phyloP scores from a whole-genome alignment of 2,888 invertebrate genomes.

The Scaptomyza flava region DNA sequence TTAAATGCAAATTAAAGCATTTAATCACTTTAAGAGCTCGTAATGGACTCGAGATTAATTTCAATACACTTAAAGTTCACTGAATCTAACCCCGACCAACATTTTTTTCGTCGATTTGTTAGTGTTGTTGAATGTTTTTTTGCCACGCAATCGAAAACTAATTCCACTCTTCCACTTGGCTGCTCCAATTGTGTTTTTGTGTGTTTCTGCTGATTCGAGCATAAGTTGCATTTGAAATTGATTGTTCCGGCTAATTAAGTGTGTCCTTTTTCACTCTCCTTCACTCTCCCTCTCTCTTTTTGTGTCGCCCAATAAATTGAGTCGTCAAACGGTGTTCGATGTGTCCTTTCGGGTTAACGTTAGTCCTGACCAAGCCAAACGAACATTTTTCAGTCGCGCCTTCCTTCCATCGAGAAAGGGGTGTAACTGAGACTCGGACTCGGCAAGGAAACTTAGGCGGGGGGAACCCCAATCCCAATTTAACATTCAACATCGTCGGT shows the following conservation, averaged over 20 bases:
- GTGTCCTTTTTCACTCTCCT: constrained; percentile 56
- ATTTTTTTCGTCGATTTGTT: not conserved
- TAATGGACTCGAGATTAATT: constrained; percentile 34
- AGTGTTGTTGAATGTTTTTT: constrained; percentile 25
- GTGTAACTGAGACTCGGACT: constrained; percentile 60
- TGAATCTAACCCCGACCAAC: not conserved
- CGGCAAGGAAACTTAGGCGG: not conserved
- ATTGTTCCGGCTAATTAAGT: constrained; percentile 85
- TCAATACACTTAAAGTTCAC: constrained; percentile 29
- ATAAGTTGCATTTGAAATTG: constrained; percentile 85
- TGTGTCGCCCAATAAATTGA: constrained; percentile 79
- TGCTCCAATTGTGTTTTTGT: constrained; percentile 21
- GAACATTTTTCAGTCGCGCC: constrained; percentile 62
- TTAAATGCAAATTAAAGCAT: constrained; percentile 4
- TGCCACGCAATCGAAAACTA: constrained; percentile 68
- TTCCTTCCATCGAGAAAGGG: constrained; percentile 61
- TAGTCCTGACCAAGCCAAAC: constrained; percentile 42
- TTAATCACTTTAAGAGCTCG: not conserved
- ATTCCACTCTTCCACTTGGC: constrained; percentile 67
- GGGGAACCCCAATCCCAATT: constrained; percentile 57
- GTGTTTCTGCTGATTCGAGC: constrained; percentile 71
- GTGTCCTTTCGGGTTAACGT: not conserved
- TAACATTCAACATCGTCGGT: constrained; percentile 55
- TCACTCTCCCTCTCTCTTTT: not conserved
- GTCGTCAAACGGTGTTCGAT: constrained; percentile 69